Conservation (phyloP, 64 coral and sea anemone species). For the Cladopsammia gracilis region DNA sequence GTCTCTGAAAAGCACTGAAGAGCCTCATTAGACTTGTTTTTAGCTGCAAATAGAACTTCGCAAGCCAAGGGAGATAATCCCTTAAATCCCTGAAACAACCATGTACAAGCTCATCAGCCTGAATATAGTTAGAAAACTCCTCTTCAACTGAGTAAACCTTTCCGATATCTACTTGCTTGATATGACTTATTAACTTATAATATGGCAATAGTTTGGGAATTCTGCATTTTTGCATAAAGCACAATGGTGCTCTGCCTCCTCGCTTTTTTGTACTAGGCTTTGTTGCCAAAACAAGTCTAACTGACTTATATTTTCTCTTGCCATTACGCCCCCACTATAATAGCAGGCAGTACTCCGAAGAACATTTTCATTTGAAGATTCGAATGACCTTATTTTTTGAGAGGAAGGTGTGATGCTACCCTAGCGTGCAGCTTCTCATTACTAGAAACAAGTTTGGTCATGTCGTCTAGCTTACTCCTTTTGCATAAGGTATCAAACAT, state of each 20-base stretch:
- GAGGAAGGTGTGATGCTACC: constrained; percentile 48
- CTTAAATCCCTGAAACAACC: constrained; percentile 75
- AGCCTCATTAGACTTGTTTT: constrained; percentile 32
- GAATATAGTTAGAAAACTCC: constrained; percentile 28
- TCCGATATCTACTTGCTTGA: constrained; percentile 46
- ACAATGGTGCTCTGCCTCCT: constrained; percentile 9
- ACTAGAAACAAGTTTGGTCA: constrained; percentile 49
- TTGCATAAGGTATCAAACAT: constrained; percentile 39
- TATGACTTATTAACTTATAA: constrained; percentile 28
- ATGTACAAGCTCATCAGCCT: constrained; percentile 53
- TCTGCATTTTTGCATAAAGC: constrained; percentile 6
- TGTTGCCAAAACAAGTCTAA: constrained; percentile 1
- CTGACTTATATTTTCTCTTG: constrained; percentile 37
- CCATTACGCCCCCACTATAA: constrained; percentile 30
- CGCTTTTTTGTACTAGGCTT: neutral
- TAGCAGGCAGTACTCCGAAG: neutral
- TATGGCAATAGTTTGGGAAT: constrained; percentile 58
- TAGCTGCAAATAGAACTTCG: constrained; percentile 47
- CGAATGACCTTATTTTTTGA: constrained; percentile 36
- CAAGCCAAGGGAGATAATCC: constrained; percentile 63
- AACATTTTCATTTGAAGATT: constrained; percentile 52
- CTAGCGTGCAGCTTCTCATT: constrained; percentile 43
- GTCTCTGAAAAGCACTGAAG: constrained; percentile 39
- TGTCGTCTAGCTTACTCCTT: constrained; percentile 27
- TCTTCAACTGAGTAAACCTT: constrained; percentile 73